A percentile compares a stretch with the other conserved stretches of the same genome.
Evolutionary conservation across 2,113 vertebrate genomes (phyloP).

Genomic region (Poicephalus meyeri): DNA sequence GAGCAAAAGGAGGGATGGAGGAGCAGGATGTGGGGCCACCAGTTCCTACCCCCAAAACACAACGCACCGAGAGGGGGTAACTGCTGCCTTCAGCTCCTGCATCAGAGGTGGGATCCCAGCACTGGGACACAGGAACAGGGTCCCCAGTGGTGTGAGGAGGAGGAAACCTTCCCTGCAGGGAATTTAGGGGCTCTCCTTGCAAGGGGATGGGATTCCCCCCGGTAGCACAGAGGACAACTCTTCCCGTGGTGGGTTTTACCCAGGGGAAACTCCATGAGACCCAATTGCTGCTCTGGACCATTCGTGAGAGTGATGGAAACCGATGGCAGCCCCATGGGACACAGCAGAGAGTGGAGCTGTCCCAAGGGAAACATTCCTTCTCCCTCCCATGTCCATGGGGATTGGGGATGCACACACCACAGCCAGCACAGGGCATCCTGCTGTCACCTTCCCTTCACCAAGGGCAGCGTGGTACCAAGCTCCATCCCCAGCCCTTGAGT

Average conservation of each 20-base stretch:
- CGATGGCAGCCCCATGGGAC: not conserved
- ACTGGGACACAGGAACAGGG: fast-evolving
- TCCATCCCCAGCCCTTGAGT: not conserved
- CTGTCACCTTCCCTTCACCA: not conserved
- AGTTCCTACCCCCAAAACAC: not conserved
- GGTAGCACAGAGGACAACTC: not conserved
- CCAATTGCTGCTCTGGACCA: not conserved
- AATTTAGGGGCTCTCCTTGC: not conserved
- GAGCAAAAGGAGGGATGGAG: not conserved
- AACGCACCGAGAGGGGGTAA: fast-evolving
- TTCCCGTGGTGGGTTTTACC: not conserved
- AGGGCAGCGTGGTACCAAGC: not conserved
- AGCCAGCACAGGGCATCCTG: not conserved
- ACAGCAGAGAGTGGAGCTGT: fast-evolving
- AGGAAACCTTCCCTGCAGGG: not conserved
- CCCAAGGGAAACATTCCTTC: not conserved
- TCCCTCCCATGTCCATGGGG: not conserved
- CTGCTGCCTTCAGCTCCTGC: not conserved
- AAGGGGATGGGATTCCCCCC: not conserved
- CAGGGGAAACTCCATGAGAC: not conserved
- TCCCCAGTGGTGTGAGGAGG: not conserved
- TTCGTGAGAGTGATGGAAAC: fast-evolving
- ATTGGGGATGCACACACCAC: fast-evolving
- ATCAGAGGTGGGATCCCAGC: not conserved
- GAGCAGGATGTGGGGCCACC: fast-evolving